Evolutionary conservation across 2,797 vertebrate species (phyloP), one percentile per base, ranked within the genome.

Genomic region (Neomorphus geoffroyi): DNA sequence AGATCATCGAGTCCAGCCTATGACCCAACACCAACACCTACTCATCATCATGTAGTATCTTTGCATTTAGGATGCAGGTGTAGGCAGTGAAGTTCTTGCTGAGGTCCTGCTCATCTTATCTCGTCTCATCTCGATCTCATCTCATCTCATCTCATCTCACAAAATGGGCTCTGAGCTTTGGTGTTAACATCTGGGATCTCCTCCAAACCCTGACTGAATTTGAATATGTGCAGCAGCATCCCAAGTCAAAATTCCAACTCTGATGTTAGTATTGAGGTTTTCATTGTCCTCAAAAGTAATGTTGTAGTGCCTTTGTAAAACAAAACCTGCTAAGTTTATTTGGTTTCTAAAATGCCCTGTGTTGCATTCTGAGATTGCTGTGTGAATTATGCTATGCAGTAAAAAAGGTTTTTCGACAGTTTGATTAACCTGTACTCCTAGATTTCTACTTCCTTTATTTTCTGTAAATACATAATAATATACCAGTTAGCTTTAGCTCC

Each of bases 401-500:
- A 86, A 61, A 43, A 65, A 72, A 88, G 45, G 50, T 84, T 69
- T 90, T 50, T 69, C 91, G 80, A 73, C 73, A 90, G 60, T 94
- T 79, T 93, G 93, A 95, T 94, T 93, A 95, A 94, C 77, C 66
- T 74, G 22, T 66, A 27, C 35, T 51, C 37, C 56, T 72, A 75
- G 37, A 83, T 86, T 88, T 90, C 72, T 84, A 45, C 32, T 84
- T 92, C 50, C 30, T 94, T 93, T 94, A 67, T 93, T 90, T 91
- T 92, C 80, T 92, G 41, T 89, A 92, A 95, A 80, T 69, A 19
- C 15, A 17, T 92, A 84, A 88, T 82, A 85, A 57, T 8, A 27
- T 71, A 77, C 32, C 30, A 32, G 43, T 70, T 93, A 66, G 85
- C 74, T 92, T 87, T 86, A 91, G 45, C 51, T 90, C 60, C 64